A percentile compares a stretch with the other conserved stretches of the same genome.
Conservation (phyloP, 2,797 vertebrate genomes). For the Helicolenus hilgendorfi region DNA sequence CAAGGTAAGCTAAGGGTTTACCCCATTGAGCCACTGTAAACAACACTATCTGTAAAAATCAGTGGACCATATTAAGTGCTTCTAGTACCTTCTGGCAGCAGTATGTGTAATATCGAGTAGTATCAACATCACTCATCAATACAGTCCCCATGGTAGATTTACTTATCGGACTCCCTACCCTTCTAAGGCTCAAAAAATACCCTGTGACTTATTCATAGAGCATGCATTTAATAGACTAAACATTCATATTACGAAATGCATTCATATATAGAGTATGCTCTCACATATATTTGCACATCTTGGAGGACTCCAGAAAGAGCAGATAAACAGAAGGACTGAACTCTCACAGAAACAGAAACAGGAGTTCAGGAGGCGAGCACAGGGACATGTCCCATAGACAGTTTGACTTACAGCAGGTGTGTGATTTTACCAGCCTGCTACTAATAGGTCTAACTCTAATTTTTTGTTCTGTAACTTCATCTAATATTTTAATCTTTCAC, state of each 20-base stretch:
- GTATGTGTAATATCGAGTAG: neutral
- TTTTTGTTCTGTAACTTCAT: slow-evolving; percentile 57
- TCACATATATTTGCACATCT: slow-evolving; percentile 26
- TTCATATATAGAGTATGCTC: neutral
- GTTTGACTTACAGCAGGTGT: slow-evolving; percentile 39
- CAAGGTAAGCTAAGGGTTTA: neutral
- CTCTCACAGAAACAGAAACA: slow-evolving; percentile 39
- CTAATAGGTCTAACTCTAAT: slow-evolving; percentile 51
- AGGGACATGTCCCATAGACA: slow-evolving; percentile 45
- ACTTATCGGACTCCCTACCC: neutral
- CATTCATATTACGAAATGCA: slow-evolving; percentile 18
- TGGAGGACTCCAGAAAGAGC: slow-evolving; percentile 75
- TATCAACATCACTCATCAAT: neutral
- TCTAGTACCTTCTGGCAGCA: neutral
- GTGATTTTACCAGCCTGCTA: slow-evolving; percentile 60
- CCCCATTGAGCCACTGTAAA: neutral
- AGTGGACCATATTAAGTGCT: neutral
- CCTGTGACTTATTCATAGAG: slow-evolving; percentile 13
- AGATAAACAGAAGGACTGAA: slow-evolving; percentile 75
- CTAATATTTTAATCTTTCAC: slow-evolving; percentile 49
- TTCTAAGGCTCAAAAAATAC: neutral
- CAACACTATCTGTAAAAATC: neutral
- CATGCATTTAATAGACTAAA: slow-evolving; percentile 44
- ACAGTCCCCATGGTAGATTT: neutral
- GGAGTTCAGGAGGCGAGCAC: slow-evolving; percentile 63